Evolutionary conservation across 2,797 vertebrate genomes (phyloP).

Genomic region (Gobio occitaniae): DNA sequence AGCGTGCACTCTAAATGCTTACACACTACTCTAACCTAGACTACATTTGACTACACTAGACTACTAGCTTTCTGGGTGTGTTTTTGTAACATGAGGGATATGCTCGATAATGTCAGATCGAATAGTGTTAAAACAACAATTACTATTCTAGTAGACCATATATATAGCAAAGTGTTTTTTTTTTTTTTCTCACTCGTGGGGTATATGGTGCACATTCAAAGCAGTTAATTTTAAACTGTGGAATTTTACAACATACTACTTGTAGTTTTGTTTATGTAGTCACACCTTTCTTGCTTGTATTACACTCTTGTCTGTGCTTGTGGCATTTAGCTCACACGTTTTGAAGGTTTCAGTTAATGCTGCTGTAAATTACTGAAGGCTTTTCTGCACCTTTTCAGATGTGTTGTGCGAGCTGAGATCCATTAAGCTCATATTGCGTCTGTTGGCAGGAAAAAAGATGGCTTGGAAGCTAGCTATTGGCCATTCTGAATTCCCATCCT

Average conservation of each 20-base stretch:
- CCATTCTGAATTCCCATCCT: background rate
- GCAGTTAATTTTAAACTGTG: background rate
- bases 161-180: too few species aligned
- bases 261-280: background rate
- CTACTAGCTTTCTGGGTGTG: too few species aligned
- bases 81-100: too few species aligned
- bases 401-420: conserved; percentile 12
- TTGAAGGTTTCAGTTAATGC: background rate
- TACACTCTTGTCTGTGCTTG: background rate
- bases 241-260: background rate
- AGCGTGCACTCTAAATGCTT: too few species aligned
- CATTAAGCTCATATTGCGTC: background rate
- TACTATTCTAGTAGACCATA: too few species aligned
- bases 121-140: too few species aligned
- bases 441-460: background rate
- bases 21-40: too few species aligned
- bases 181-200: too few species aligned
- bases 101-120: too few species aligned
- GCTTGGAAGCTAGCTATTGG: background rate
- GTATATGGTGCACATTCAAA: background rate
- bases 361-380: background rate
- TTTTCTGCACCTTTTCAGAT: conserved; percentile 20
- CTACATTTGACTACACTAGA: too few species aligned
- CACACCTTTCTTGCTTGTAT: background rate
- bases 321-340: conserved; percentile 2